A percentile compares a stretch with the other conserved stretches of the same genome.
phyloP scores from a whole-genome alignment of 1,140 invertebrate species.

The Sinella curviseta region DNA sequence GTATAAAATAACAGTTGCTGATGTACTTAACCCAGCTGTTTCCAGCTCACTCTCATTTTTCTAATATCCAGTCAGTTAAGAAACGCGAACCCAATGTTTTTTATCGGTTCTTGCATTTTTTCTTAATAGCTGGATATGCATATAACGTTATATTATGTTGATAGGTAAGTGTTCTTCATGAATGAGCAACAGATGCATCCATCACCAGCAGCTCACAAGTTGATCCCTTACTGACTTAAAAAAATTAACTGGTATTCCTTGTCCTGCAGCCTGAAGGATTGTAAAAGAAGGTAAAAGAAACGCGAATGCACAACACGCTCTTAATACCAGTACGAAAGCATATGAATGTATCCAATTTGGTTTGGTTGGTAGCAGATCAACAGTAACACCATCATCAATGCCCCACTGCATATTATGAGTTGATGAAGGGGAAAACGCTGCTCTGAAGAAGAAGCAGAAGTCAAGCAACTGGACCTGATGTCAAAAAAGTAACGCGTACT shows the following conservation, averaged over 20 bases:
- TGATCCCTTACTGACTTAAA: not conserved
- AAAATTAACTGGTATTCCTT: not conserved
- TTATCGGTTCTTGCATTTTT: too few relatives aligned
- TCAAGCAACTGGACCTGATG: conserved; percentile 12
- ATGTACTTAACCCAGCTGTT: not conserved
- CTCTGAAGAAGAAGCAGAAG: not conserved
- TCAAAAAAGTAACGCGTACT: too few relatives aligned
- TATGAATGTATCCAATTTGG: too few relatives aligned
- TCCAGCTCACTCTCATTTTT: conserved; percentile 10
- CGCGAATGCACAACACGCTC: too few relatives aligned
- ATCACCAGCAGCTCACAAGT: not conserved
- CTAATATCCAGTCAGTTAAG: too few relatives aligned
- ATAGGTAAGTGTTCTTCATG: not conserved
- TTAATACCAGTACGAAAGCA: too few relatives aligned
- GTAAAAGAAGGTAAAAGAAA: too few relatives aligned
- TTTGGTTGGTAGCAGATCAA: too few relatives aligned
- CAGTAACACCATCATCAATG: too few relatives aligned
- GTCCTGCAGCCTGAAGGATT: not conserved
- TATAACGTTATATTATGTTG: not conserved
- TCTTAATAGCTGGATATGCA: not conserved
- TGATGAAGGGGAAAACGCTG: not conserved
- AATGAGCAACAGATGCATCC: conserved; percentile 19
- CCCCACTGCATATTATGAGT: too few relatives aligned
- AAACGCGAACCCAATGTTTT: too few relatives aligned
- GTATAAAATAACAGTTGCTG: not conserved